Conservation (phyloP, 2,113 vertebrate genomes). For the human region DNA sequence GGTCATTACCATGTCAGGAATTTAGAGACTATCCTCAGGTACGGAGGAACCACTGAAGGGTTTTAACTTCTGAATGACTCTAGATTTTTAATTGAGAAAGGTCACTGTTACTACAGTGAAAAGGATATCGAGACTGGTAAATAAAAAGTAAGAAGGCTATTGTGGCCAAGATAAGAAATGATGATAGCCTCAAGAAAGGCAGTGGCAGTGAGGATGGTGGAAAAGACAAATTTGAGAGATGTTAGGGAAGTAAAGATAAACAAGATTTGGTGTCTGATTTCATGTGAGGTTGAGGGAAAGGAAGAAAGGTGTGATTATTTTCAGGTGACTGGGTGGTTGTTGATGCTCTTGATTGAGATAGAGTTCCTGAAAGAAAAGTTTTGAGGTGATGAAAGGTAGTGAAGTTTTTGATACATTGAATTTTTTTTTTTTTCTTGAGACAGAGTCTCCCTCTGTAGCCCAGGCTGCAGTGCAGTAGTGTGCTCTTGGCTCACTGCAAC, state of each 20-base stretch:
- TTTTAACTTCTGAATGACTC: neutral
- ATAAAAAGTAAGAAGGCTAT: neutral
- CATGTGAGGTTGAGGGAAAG: neutral
- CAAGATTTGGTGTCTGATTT: neutral
- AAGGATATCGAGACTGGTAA: neutral
- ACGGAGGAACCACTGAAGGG: neutral
- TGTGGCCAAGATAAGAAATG: neutral
- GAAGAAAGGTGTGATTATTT: neutral
- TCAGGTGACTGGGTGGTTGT: neutral
- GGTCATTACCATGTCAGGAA: neutral
- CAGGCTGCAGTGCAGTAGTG: no score
- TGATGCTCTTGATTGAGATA: neutral
- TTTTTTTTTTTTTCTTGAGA: neutral
- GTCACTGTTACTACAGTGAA: neutral
- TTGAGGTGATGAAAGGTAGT: neutral
- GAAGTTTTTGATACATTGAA: neutral
- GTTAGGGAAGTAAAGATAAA: neutral
- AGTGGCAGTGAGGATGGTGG: neutral
- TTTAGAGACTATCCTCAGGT: neutral
- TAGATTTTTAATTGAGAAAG: neutral
- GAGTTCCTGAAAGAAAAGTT: neutral
- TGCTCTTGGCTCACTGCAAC: no score
- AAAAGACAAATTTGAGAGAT: neutral
- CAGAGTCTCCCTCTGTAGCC: no score
- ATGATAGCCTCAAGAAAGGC: neutral